Evolutionary conservation across 2,888 invertebrate genomes (phyloP), one percentile per base, ranked within the genome.

Genomic region (Ophion ventricosus): DNA sequence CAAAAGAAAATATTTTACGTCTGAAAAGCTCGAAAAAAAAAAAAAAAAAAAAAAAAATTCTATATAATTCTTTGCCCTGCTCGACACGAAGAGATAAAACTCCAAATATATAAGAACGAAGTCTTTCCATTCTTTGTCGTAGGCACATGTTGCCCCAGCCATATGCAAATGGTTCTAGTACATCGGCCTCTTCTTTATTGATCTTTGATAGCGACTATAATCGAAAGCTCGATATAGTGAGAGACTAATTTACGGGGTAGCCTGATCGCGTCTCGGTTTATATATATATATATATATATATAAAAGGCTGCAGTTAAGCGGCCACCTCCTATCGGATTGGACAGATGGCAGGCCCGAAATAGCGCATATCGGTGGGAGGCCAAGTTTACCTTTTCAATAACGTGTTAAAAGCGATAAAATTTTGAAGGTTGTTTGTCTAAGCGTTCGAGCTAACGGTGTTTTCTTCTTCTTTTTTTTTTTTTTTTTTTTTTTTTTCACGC

Each of bases 331-430:
- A 70, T 78, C 78, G 54, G 11, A 26, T 64, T 57, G 29, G 72
- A 79, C 79, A 79, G 72, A 79, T 79, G 79, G 72, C 54, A 79
- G 40, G 56, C 72, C 79, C 72, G 26, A 79, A 79, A 79, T 79
- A 79, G 79, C 63, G 40, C 72, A 29, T 56, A 23, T 64, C 64
- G 64, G 14, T 43, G 40, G 25, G 63, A 64, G 64, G 23, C 56
- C 56, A 40, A 57, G 63, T 70, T 56, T 70, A 63, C 23, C 64
- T 63, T 56, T 11, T 64, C 72, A 56, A 79, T 72, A 72, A 79
- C 64, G 64, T 26, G 77, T 64, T 79, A 72, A 72, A 57, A 79
- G 72, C 64, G 56, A 79, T 72, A 72, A 79, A 63, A 79, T 64
- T 79, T 79, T 72, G 72, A 64, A 72, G 64, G 56, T 70, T 54